A percentile compares a stretch with the other conserved stretches of the same genome.
Evolutionary conservation across 2,888 invertebrate genomes (phyloP).

Genomic region (Cephus rjabovi): DNA sequence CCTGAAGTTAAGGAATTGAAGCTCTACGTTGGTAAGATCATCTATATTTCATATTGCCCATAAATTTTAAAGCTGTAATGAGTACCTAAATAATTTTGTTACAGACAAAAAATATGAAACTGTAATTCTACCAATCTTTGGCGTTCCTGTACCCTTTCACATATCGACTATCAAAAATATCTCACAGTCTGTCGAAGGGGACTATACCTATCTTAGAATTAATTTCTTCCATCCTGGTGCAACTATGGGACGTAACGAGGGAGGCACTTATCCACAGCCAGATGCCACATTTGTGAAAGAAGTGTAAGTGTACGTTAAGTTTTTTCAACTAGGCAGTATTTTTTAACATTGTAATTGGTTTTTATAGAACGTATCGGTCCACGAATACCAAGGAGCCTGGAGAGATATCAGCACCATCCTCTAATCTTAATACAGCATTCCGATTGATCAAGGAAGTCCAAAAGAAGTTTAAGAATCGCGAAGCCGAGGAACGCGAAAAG

Average conservation of each 20-base stretch:
- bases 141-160: constrained; percentile 96
- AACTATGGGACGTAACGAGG: constrained; percentile 94
- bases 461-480: constrained; percentile 97
- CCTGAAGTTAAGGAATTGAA: constrained; percentile 93
- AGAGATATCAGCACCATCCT: constrained; percentile 91
- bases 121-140: constrained; percentile 97
- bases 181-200: constrained; percentile 98
- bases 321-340: background rate
- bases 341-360: background rate
- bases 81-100: constrained; percentile 37
- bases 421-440: constrained; percentile 96
- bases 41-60: background rate
- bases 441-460: constrained; percentile 99
- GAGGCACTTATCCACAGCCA: constrained; percentile 90
- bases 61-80: background rate
- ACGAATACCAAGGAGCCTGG: constrained; percentile 98
- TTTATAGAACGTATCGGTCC: constrained; percentile 89
- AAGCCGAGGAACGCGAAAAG: constrained; percentile 98
- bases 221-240: constrained; percentile 99
- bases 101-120: constrained; percentile 97
- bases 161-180: constrained; percentile 99
- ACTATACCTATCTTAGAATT: constrained; percentile 97
- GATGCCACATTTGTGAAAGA: constrained; percentile 98
- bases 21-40: constrained; percentile 87
- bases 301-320: constrained; percentile 75